A percentile compares a stretch with the other conserved stretches of the same genome.
phyloP scores from a whole-genome alignment of 2,113 vertebrate species.

The Catharus fuscescens region DNA sequence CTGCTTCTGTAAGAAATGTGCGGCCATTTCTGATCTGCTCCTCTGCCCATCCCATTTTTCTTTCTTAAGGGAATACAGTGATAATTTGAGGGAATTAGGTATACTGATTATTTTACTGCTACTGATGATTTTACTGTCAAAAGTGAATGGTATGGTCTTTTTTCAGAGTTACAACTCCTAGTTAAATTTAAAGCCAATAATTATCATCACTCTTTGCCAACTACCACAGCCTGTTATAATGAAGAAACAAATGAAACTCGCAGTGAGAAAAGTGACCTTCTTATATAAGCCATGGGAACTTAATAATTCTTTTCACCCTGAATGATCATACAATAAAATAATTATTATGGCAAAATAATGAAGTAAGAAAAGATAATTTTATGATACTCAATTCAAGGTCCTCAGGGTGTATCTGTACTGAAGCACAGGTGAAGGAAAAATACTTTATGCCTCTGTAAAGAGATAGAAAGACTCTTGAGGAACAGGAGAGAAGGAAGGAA shows the following conservation, averaged over 20 bases:
- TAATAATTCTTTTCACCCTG: neutral
- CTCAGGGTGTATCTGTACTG: neutral
- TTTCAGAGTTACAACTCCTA: neutral
- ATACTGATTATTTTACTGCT: neutral
- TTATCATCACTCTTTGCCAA: neutral
- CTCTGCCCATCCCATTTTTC: neutral
- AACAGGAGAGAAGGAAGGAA: neutral
- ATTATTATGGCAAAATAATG: neutral
- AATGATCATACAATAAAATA: neutral
- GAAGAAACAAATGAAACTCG: neutral
- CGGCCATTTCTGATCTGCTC: neutral
- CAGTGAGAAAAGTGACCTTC: neutral
- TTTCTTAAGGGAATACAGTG: neutral
- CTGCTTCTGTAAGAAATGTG: neutral
- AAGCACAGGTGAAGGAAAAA: neutral
- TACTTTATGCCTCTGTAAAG: neutral
- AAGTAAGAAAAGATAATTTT: neutral
- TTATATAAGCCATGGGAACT: neutral
- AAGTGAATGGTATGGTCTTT: neutral
- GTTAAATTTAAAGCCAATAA: neutral
- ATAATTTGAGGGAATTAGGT: neutral
- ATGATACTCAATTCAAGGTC: neutral
- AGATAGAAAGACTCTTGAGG: accelerated
- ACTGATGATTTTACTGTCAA: neutral
- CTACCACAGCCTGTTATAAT: neutral